A percentile compares a stretch with the other conserved stretches of the same genome.
phyloP scores from a whole-genome alignment of 2,888 invertebrate species.

The Apantesis nais region DNA sequence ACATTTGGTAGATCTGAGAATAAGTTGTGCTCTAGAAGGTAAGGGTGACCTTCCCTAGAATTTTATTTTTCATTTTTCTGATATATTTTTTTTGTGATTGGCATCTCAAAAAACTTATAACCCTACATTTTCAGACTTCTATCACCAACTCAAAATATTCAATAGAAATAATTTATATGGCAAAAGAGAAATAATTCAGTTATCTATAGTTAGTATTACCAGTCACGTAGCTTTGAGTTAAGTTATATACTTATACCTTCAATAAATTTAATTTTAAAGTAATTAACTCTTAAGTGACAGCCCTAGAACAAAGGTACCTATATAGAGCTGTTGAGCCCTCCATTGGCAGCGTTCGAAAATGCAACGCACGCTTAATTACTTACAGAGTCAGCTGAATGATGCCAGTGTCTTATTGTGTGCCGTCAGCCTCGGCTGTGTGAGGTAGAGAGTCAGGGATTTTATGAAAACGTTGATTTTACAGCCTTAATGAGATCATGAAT shows the following conservation, averaged over 20 bases:
- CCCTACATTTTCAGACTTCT: too few species aligned
- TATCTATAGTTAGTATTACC: too few species aligned
- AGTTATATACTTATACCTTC: neutral
- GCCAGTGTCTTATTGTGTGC: conserved; percentile 48
- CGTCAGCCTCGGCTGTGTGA: conserved; percentile 38
- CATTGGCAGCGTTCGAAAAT: conserved; percentile 43
- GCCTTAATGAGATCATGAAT: conserved; percentile 8
- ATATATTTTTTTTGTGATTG: too few species aligned
- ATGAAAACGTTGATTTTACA: conserved; percentile 12
- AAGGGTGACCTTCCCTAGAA: too few species aligned
- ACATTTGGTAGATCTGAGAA: too few species aligned
- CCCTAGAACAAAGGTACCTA: conserved; percentile 19
- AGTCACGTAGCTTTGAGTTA: too few species aligned
- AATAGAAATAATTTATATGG: too few species aligned
- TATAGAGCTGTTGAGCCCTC: conserved; percentile 37
- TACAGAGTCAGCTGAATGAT: conserved; percentile 40
- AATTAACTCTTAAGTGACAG: conserved; percentile 10
- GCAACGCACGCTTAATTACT: conserved; percentile 70
- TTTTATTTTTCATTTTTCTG: too few species aligned
- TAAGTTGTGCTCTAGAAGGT: too few species aligned
- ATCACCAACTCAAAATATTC: too few species aligned
- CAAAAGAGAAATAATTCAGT: too few species aligned
- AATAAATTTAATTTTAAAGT: neutral
- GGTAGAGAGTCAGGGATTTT: conserved; percentile 18
- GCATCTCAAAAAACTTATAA: too few species aligned